Evolutionary conservation across 2,888 invertebrate species (phyloP).

Genomic region (Cheilosia grossa): DNA sequence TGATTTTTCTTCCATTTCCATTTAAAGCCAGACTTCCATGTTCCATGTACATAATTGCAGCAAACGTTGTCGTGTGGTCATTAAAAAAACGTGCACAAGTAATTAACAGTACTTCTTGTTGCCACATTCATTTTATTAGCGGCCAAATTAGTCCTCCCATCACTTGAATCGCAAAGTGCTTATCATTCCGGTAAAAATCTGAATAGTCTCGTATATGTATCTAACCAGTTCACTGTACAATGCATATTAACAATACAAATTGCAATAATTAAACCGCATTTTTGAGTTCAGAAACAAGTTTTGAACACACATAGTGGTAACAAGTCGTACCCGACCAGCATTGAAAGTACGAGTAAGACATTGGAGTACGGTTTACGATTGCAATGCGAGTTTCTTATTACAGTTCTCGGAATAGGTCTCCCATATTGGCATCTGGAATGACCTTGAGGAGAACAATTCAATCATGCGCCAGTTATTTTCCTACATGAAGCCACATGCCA

Average conservation of each 20-base stretch:
- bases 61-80: neutral
- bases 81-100: neutral
- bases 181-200: conserved; percentile 13
- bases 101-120: neutral
- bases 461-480: conserved; percentile 16
- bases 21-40: neutral
- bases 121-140: neutral
- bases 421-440: conserved; percentile 15
- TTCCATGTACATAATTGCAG: neutral
- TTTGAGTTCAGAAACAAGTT: conserved; percentile 37
- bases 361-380: conserved; percentile 27
- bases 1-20: neutral
- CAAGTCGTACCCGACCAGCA: neutral
- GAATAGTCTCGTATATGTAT: neutral
- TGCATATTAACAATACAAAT: conserved; percentile 13
- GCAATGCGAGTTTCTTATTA: conserved; percentile 11
- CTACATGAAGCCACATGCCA: neutral
- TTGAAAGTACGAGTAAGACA: neutral
- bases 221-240: conserved; percentile 7
- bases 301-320: neutral
- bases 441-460: conserved; percentile 26
- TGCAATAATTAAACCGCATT: conserved; percentile 34
- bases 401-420: conserved; percentile 24
- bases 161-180: neutral
- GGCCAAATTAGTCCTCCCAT: neutral